Evolutionary conservation across 1,140 invertebrate species (phyloP).

Genomic region (Uloborus diversus): DNA sequence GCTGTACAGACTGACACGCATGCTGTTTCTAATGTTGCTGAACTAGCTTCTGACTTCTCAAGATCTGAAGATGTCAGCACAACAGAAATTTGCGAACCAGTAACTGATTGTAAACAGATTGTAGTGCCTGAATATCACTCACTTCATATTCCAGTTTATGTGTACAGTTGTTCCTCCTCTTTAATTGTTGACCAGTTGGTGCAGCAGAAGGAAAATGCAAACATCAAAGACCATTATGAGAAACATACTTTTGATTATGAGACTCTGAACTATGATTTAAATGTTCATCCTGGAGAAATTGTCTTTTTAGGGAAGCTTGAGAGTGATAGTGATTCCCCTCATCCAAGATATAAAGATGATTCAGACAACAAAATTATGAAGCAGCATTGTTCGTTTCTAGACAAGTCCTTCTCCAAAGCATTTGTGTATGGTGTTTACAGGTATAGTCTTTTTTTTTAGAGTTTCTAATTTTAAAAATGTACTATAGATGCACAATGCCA

Average conservation of each 20-base stretch:
- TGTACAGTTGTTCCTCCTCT: constrained; percentile 75
- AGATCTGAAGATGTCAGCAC: too few relatives aligned
- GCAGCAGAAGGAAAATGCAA: constrained; percentile 66
- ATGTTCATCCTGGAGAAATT: background rate
- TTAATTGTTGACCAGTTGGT: constrained; percentile 72
- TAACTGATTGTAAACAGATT: too few relatives aligned
- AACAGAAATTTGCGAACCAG: too few relatives aligned
- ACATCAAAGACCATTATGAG: constrained; percentile 63
- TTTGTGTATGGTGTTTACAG: constrained; percentile 68
- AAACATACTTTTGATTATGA: constrained; percentile 64
- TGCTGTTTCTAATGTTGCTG: too few relatives aligned
- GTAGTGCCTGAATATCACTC: too few relatives aligned
- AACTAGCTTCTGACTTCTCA: too few relatives aligned
- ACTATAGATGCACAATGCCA: too few relatives aligned
- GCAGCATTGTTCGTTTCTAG: constrained; percentile 72
- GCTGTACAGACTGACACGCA: too few relatives aligned
- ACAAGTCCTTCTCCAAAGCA: constrained; percentile 73
- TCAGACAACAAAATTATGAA: constrained; percentile 63
- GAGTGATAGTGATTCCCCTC: too few relatives aligned
- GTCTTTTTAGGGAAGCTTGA: constrained; percentile 35
- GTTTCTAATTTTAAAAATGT: background rate
- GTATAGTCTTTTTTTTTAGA: background rate
- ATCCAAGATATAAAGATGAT: too few relatives aligned
- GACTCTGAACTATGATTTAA: constrained; percentile 18
- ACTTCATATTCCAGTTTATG: constrained; percentile 73